A percentile compares a stretch with the other conserved stretches of the same genome.
phyloP scores from a whole-genome alignment of 2,888 invertebrate species.

The Cephus nigrinus region DNA sequence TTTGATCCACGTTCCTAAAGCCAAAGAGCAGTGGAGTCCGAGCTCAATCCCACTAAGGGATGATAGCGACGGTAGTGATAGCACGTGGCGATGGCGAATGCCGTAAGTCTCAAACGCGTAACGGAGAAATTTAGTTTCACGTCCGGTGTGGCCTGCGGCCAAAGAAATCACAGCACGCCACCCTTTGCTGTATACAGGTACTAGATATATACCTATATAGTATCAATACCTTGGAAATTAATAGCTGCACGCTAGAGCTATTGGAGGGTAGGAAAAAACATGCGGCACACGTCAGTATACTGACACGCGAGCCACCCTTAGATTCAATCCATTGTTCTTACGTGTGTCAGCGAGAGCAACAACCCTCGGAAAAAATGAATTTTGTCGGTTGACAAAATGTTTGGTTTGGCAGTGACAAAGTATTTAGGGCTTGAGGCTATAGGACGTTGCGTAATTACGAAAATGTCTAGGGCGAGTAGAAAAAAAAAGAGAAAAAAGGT shows the following conservation, averaged over 20 bases:
- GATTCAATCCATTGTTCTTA: too few species aligned
- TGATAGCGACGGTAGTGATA: too few species aligned
- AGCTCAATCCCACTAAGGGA: too few species aligned
- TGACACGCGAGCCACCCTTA: neutral
- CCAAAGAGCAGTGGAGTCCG: slow-evolving; percentile 7
- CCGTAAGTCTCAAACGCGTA: slow-evolving; percentile 20
- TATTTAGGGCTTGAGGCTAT: too few species aligned
- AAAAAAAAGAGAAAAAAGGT: too few species aligned
- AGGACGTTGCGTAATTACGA: too few species aligned
- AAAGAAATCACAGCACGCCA: slow-evolving; percentile 47
- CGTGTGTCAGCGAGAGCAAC: too few species aligned
- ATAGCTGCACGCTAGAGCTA: too few species aligned
- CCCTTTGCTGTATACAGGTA: neutral
- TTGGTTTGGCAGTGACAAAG: slow-evolving; percentile 14
- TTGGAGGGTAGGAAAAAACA: too few species aligned
- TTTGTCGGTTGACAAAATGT: slow-evolving; percentile 50
- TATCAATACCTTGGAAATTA: neutral
- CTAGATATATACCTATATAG: neutral
- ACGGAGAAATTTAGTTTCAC: slow-evolving; percentile 54
- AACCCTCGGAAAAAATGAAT: neutral
- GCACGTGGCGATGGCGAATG: slow-evolving; percentile 22
- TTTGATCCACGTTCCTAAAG: slow-evolving; percentile 39
- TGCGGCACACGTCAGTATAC: too few species aligned
- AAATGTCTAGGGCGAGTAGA: too few species aligned
- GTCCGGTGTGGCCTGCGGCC: slow-evolving; percentile 49